Percentiles rank a stretch among this genome's conserved stretches.
Conservation (phyloP, 2,888 invertebrate genomes). For the Scaptodrosophila latifasciaeformis region DNA sequence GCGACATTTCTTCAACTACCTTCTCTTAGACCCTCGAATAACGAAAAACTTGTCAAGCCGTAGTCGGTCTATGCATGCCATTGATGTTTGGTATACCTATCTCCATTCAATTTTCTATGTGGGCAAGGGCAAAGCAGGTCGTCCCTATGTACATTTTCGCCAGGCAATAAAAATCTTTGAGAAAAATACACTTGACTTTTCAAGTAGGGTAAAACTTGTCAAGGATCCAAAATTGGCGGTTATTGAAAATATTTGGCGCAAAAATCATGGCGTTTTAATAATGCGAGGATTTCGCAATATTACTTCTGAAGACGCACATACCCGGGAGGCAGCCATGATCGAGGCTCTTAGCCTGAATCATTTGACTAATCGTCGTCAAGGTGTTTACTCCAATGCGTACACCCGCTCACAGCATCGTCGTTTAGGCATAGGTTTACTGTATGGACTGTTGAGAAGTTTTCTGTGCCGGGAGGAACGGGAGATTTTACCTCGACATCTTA, state of each 20-base stretch:
- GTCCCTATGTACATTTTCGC: conserved; percentile 83
- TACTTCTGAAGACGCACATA: conserved; percentile 92
- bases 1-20: conserved; percentile 41
- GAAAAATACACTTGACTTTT: not conserved
- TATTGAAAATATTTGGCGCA: conserved; percentile 91
- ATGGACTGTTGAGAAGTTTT: conserved; percentile 29
- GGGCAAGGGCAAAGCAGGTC: conserved; percentile 91
- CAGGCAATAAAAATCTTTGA: conserved; percentile 39
- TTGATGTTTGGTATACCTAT: conserved; percentile 84
- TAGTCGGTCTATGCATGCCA: conserved; percentile 51
- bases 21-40: conserved; percentile 51
- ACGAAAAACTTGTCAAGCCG: conserved; percentile 31
- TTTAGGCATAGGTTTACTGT: conserved; percentile 43
- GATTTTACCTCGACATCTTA: conserved; percentile 18
- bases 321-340: conserved; percentile 95
- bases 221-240: conserved; percentile 80
- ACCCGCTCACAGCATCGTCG: conserved; percentile 21
- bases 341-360: conserved; percentile 86
- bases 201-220: conserved; percentile 23
- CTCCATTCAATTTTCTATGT: conserved; percentile 93
- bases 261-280: conserved; percentile 87
- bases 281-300: conserved; percentile 91
- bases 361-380: conserved; percentile 84
- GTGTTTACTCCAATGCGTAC: conserved; percentile 81
- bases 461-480: conserved; percentile 33